Conservation (phyloP, 2,888 invertebrate species). For the Octonoba sinensis region DNA sequence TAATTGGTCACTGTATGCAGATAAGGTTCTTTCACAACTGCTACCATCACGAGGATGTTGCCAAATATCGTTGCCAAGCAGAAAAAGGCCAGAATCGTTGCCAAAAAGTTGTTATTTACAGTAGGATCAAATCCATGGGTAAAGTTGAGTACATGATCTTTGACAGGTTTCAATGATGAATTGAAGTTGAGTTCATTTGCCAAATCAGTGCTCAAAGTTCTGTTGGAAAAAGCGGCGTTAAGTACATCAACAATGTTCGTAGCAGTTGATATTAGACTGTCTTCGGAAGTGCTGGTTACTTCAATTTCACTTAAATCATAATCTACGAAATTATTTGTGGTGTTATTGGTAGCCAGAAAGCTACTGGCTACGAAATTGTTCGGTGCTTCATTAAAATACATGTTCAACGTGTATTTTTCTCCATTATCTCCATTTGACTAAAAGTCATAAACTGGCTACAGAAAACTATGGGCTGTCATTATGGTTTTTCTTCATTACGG, state of each 20-base stretch:
- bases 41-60: constrained; percentile 92
- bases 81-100: constrained; percentile 86
- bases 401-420: not conserved
- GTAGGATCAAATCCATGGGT: constrained; percentile 22
- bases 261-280: not conserved
- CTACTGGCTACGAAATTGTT: constrained; percentile 1
- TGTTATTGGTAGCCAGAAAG: constrained; percentile 9
- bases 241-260: not conserved
- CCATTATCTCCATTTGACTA: too few species aligned
- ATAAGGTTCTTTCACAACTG: constrained; percentile 92
- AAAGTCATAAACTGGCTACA: too few species aligned
- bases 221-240: not conserved
- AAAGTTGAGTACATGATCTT: not conserved
- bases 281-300: constrained; percentile 9
- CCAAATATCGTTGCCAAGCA: constrained; percentile 95
- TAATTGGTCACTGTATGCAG: constrained; percentile 97
- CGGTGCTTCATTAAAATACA: constrained; percentile 13
- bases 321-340: constrained; percentile 11
- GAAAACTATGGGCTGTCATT: too few species aligned
- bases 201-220: not conserved
- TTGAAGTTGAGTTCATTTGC: not conserved
- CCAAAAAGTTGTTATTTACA: constrained; percentile 70
- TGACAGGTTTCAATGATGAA: constrained; percentile 5
- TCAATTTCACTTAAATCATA: constrained; percentile 20
- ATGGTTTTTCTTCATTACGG: too few species aligned